Conservation (phyloP, 2,797 vertebrate genomes). For the Triplophysa bombifrons region DNA sequence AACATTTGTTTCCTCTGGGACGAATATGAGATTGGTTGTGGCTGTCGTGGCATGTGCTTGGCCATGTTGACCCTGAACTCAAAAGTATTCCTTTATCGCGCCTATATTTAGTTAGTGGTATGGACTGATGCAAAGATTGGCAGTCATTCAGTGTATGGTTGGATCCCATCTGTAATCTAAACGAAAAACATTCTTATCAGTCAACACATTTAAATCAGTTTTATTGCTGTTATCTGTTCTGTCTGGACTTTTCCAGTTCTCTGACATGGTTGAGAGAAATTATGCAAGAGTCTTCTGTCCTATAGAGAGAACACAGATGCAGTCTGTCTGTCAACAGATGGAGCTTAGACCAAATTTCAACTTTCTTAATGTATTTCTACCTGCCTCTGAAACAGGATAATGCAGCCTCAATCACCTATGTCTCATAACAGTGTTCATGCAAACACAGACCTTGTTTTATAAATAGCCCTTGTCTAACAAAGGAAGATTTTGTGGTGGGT, state of each 20-base stretch:
- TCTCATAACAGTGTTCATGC: constrained; percentile 38
- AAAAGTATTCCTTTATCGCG: constrained; percentile 29
- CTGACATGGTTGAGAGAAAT: constrained; percentile 27
- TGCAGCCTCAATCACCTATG: constrained; percentile 20
- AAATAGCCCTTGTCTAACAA: constrained; percentile 46
- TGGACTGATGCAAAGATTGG: constrained; percentile 22
- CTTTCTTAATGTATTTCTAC: constrained; percentile 34
- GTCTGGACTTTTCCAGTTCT: constrained; percentile 18
- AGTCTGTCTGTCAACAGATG: constrained; percentile 27
- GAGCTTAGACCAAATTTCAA: constrained; percentile 1
- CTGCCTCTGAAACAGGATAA: constrained; percentile 24
- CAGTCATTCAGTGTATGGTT: constrained; percentile 8
- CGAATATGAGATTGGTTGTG: constrained; percentile 35
- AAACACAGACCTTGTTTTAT: constrained; percentile 42
- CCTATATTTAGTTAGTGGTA: constrained; percentile 35
- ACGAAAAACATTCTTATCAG: constrained; percentile 30
- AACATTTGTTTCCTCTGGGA: constrained; percentile 36
- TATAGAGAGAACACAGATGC: constrained; percentile 20
- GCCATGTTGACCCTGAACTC: constrained; percentile 36
- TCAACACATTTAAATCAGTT: constrained; percentile 42
- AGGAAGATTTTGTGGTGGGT: constrained; percentile 47
- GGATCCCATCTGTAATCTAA: constrained; percentile 17
- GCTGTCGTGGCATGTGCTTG: constrained; percentile 44
- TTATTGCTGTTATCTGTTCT: constrained; percentile 34
- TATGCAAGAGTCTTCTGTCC: constrained; percentile 20